Base-by-base conservation (phyloP, 2,797 vertebrate species). In the Syndactyla subalaris region DNA sequence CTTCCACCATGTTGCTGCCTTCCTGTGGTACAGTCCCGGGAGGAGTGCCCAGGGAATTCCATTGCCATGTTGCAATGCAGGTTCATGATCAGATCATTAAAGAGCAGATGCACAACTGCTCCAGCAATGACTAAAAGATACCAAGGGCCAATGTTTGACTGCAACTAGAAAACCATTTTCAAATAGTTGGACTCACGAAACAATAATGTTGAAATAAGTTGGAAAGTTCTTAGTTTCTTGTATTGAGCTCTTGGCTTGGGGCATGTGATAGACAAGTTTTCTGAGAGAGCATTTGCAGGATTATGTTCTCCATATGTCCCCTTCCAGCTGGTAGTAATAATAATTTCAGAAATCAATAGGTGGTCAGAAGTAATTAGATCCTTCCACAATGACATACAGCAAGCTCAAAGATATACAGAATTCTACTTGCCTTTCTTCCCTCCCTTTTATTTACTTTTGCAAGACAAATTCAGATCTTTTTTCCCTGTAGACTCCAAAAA, bases 61-160 rank as follows among this genome's bases (percentile, higher is more conserved):
- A 6, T 13, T 52, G 39, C 57, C 0, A 0, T 21, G 1, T 1
- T 2, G 1, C 30, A 5, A 8, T 32, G 49, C 36, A 59, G 23
- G 5, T 29, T 66, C 14, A 3, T 8, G 13, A 55, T 32, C 39
- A 51, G 63, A 43, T 65, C 16, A 13, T 68, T 72, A n/a, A 59
- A 52, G n/a, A 72, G 29, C 54, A 85, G 30, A 36, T 59, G 52
- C 32, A 61, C 29, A 61, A 26, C 41, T 67, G 49, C 46, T 78
- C 17, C 79, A 45, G 24, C 41, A 82, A 21, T 36, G 34, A 41
- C 65, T 74, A 29, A 76, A 63, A 82, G 4, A 36, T 71, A 46
- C 8, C 49, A 67, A 52, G 27, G 41, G 41, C 9, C 8, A 27
- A 7, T 23, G 12, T 59, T 75, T 81, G 46, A 59, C n/a, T 79